A percentile compares a stretch with the other conserved stretches of the same genome.
These are phyloP conservation scores for Arothron firmamentum DNA, from an alignment of 2,113 vertebrate genomes.

Conservation along the genomic window DNA sequence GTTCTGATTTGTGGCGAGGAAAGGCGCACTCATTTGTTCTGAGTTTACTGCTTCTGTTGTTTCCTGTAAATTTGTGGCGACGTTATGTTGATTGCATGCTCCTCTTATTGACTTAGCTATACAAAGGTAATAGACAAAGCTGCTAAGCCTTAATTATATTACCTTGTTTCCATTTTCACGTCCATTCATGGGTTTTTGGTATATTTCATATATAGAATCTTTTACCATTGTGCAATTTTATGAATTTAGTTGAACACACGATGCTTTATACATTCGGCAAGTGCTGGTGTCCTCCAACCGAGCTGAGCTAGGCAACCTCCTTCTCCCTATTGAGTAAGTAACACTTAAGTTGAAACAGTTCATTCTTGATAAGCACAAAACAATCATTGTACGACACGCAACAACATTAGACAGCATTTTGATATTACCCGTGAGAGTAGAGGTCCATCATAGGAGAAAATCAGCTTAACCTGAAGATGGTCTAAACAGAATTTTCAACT, in stretches of 20 bases:
- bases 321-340: constrained; percentile 58
- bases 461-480: constrained; percentile 29
- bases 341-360: constrained; percentile 67
- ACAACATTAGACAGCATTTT: constrained; percentile 48
- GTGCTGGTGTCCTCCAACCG: constrained; percentile 49
- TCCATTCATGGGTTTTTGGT: constrained; percentile 74
- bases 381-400: constrained; percentile 34
- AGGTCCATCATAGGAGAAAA: constrained; percentile 34
- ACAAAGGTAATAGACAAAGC: constrained; percentile 76
- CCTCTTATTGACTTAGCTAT: constrained; percentile 77
- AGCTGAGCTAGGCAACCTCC: constrained; percentile 50
- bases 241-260: constrained; percentile 56
- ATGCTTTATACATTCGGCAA: constrained; percentile 49
- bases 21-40: constrained; percentile 69
- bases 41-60: constrained; percentile 72
- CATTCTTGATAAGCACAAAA: constrained; percentile 70
- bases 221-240: constrained; percentile 69
- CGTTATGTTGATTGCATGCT: constrained; percentile 88
- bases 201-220: constrained; percentile 70
- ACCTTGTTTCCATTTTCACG: constrained; percentile 80
- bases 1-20: constrained; percentile 58
- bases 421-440: constrained; percentile 36
- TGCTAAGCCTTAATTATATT: constrained; percentile 87
- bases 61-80: constrained; percentile 76
- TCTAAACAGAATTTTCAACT: constrained; percentile 55